Evolutionary conservation across 2,888 invertebrate species (phyloP).

Genomic region (Nebria brevicollis): DNA sequence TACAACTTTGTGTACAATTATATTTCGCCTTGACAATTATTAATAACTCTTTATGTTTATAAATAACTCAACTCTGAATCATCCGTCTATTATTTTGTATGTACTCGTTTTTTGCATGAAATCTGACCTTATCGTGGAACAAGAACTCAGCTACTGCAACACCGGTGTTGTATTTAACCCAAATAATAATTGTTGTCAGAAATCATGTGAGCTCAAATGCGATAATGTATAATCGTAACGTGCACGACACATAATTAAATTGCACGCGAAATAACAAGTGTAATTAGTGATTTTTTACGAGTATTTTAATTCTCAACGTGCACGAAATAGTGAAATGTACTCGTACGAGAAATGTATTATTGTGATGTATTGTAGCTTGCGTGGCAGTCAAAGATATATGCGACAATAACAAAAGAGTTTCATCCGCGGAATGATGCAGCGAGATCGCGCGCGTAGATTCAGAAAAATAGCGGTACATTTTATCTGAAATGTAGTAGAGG

Average conservation of each 20-base stretch:
- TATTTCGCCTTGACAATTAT: background rate
- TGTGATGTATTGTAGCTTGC: too few relatives aligned
- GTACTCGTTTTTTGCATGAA: background rate
- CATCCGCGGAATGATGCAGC: background rate
- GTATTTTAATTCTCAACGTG: background rate
- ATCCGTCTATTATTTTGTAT: background rate
- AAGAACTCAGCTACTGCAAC: background rate
- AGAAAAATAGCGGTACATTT: constrained; percentile 42
- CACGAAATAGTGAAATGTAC: background rate
- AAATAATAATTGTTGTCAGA: background rate
- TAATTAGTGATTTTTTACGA: constrained; percentile 2
- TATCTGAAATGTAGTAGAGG: constrained; percentile 21
- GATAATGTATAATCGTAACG: background rate
- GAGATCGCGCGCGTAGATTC: constrained; percentile 12
- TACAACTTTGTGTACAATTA: background rate
- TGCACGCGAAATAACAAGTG: background rate
- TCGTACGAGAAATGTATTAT: background rate
- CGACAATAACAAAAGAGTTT: constrained; percentile 5
- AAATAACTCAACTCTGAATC: background rate
- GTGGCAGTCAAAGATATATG: background rate
- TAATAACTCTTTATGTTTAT: background rate
- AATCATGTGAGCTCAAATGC: background rate
- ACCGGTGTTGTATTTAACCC: background rate
- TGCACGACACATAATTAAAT: background rate
- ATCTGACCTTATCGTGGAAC: background rate